Conservation (phyloP, 2,113 vertebrate genomes). For the Brachirus orientalis region DNA sequence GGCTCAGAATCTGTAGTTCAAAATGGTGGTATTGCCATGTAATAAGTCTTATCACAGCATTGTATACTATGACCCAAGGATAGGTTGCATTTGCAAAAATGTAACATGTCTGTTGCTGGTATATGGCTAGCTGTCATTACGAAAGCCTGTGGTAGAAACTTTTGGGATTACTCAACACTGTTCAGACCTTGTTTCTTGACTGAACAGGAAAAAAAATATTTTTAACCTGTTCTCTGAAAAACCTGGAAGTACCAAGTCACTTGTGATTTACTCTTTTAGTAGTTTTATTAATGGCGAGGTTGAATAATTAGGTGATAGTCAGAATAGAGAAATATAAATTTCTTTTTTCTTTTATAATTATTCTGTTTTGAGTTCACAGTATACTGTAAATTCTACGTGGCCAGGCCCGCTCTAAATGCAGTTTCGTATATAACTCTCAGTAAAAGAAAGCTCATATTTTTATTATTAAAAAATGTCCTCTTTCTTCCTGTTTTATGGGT, state of each 20-base stretch:
- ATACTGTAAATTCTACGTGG: not conserved
- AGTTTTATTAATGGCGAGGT: constrained; percentile 3
- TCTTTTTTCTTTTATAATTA: no score
- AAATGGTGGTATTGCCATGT: constrained; percentile 57
- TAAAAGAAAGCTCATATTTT: not conserved
- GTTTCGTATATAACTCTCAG: not conserved
- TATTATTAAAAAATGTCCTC: no score
- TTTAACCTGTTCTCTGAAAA: constrained; percentile 31
- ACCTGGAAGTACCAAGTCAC: constrained; percentile 25
- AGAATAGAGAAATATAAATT: no score
- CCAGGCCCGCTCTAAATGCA: not conserved
- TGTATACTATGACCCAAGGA: constrained; percentile 74
- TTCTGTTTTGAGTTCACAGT: not conserved
- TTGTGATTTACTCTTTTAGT: constrained; percentile 29
- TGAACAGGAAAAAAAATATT: constrained; percentile 22
- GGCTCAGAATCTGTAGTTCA: constrained; percentile 29
- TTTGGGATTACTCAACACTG: constrained; percentile 49
- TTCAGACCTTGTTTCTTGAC: constrained; percentile 33
- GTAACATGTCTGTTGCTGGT: constrained; percentile 38
- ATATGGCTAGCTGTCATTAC: constrained; percentile 34
- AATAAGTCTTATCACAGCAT: constrained; percentile 69
- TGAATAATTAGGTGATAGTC: constrained; percentile 29
- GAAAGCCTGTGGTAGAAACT: constrained; percentile 44
- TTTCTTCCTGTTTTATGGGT: constrained; percentile 42
- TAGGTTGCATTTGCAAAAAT: constrained; percentile 57